Evolutionary conservation across 2,113 vertebrate species (phyloP).

Genomic region (Chlamydotis undulata): DNA sequence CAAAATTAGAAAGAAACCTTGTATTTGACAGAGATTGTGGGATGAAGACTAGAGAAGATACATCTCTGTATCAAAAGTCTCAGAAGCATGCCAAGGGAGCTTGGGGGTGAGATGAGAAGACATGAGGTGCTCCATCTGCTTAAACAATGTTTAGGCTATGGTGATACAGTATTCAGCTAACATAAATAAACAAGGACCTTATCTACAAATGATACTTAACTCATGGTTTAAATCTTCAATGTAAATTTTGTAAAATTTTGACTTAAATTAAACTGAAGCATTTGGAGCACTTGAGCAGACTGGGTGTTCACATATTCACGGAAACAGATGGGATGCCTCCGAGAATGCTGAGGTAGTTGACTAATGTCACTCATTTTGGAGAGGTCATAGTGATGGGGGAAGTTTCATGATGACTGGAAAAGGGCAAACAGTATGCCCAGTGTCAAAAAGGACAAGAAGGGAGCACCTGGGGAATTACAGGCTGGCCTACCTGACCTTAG

Average conservation of each 20-base stretch:
- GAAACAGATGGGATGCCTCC: neutral
- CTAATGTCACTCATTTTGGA: neutral
- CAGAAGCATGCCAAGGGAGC: neutral
- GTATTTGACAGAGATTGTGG: neutral
- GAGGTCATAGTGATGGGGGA: neutral
- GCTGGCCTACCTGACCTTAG: neutral
- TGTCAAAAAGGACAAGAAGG: neutral
- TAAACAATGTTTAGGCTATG: neutral
- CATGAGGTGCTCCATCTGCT: fast-evolving
- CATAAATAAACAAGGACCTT: neutral
- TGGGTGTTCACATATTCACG: neutral
- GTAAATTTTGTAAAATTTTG: neutral
- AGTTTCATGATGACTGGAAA: neutral
- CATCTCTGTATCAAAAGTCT: neutral
- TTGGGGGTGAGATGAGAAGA: neutral
- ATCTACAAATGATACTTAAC: neutral
- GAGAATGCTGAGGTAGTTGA: neutral
- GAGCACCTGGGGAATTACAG: neutral
- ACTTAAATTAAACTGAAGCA: neutral
- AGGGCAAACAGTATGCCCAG: neutral
- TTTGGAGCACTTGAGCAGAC: neutral
- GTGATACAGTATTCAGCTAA: neutral
- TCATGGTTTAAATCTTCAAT: neutral
- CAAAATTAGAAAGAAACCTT: neutral
- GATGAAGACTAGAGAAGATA: neutral